Evolutionary conservation across 2,888 invertebrate species (phyloP).

Genomic region (Pristionchus maxplancki): DNA sequence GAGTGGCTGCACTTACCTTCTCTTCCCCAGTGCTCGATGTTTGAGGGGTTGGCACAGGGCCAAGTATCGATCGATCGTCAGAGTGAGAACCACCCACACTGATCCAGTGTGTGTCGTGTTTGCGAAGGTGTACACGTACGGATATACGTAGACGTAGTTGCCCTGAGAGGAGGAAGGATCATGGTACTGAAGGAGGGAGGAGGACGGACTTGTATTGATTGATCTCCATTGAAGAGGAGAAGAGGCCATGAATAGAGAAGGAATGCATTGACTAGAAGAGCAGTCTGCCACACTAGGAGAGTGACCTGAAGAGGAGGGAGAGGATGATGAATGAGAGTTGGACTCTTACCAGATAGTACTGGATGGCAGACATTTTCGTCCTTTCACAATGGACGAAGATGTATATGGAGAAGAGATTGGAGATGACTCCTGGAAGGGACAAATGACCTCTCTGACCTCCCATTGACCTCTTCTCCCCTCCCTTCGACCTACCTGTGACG

Average conservation of each 20-base stretch:
- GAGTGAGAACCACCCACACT: slow-evolving; percentile 76
- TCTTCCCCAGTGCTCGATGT: slow-evolving; percentile 75
- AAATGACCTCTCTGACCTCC: too few relatives aligned
- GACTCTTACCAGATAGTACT: slow-evolving; percentile 73
- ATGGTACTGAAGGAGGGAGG: neutral
- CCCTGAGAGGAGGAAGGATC: slow-evolving; percentile 48
- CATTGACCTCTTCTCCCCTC: neutral
- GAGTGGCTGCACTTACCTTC: slow-evolving; percentile 60
- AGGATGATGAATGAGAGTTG: neutral
- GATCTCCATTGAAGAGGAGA: slow-evolving; percentile 62
- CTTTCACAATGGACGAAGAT: slow-evolving; percentile 73
- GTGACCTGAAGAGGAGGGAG: slow-evolving; percentile 67
- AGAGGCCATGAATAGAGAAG: slow-evolving; percentile 75
- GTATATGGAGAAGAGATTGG: slow-evolving; percentile 73
- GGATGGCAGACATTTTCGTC: slow-evolving; percentile 73
- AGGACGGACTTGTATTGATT: slow-evolving; percentile 36
- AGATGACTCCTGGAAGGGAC: slow-evolving; percentile 64
- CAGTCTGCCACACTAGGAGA: slow-evolving; percentile 75
- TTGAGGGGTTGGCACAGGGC: slow-evolving; percentile 75
- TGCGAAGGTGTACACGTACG: slow-evolving; percentile 74
- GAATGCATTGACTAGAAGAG: slow-evolving; percentile 75
- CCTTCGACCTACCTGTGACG: slow-evolving; percentile 58
- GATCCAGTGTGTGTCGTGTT: slow-evolving; percentile 75
- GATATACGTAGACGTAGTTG: slow-evolving; percentile 73
- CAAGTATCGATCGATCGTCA: slow-evolving; percentile 75